phyloP scores from a whole-genome alignment of 2,888 invertebrate species.

The Biston stratarius region DNA sequence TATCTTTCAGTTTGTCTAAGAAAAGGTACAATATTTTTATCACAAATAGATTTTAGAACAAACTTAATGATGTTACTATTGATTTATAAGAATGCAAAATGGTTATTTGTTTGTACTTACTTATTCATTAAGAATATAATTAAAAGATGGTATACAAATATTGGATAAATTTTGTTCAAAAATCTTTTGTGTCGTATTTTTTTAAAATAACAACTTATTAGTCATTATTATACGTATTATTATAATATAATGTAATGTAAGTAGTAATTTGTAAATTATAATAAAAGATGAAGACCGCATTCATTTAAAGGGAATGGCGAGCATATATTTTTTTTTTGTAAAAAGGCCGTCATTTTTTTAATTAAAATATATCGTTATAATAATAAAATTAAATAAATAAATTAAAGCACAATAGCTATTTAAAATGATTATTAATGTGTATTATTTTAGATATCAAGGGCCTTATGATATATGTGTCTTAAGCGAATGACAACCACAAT shows the following conservation, averaged over 20 bases:
- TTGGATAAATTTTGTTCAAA: not conserved
- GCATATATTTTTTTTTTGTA: not conserved
- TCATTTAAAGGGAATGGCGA: not conserved
- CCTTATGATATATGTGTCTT: too few species aligned
- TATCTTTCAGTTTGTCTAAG: not conserved
- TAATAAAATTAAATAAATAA: too few species aligned
- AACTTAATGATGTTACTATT: not conserved
- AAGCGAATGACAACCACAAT: too few species aligned
- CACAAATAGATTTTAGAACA: not conserved
- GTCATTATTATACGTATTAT: slow-evolving; percentile 73
- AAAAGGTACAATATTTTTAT: not conserved
- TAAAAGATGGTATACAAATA: too few species aligned
- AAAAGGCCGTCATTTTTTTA: too few species aligned
- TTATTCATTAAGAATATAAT: too few species aligned
- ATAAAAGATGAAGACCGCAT: not conserved
- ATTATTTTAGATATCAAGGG: too few species aligned
- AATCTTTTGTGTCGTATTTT: slow-evolving; percentile 28
- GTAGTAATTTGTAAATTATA: slow-evolving; percentile 62
- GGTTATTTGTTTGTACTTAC: too few species aligned
- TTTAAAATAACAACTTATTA: slow-evolving; percentile 61
- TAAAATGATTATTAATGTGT: too few species aligned
- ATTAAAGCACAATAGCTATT: too few species aligned
- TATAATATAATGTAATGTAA: slow-evolving; percentile 65
- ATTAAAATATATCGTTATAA: too few species aligned
- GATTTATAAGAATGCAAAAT: not conserved